Evolutionary conservation across 2,113 vertebrate species (phyloP).

Genomic region (Hemiscyllium ocellatum): DNA sequence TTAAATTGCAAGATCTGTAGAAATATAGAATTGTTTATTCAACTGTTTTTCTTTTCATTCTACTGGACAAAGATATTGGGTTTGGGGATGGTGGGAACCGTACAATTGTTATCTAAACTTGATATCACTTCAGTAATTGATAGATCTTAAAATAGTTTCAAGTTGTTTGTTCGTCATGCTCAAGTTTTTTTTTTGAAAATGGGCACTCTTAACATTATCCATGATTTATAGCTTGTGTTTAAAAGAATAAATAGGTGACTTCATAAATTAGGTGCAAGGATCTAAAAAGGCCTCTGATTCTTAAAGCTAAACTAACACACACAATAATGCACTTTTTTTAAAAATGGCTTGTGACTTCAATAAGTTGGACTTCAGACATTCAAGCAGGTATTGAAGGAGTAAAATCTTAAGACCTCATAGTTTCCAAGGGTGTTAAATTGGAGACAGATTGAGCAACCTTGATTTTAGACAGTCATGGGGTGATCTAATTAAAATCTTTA

Average conservation of each 20-base stretch:
- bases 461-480: background rate
- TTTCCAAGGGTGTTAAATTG: background rate
- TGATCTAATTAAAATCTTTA: background rate
- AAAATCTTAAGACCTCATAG: background rate
- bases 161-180: background rate
- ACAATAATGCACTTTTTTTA: background rate
- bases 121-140: conserved; percentile 2
- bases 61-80: too few species aligned
- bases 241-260: background rate
- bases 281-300: background rate
- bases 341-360: background rate
- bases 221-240: background rate
- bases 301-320: background rate
- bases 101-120: background rate
- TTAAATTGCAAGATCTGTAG: background rate
- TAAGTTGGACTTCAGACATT: background rate
- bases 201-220: background rate
- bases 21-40: background rate
- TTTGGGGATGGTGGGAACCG: background rate
- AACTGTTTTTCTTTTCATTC: background rate
- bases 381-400: background rate
- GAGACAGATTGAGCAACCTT: background rate
- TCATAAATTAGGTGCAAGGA: background rate
- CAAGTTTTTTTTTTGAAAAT: background rate
- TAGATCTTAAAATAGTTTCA: background rate